Conservation (phyloP, 2,113 vertebrate species). For the Perca flavescens region DNA sequence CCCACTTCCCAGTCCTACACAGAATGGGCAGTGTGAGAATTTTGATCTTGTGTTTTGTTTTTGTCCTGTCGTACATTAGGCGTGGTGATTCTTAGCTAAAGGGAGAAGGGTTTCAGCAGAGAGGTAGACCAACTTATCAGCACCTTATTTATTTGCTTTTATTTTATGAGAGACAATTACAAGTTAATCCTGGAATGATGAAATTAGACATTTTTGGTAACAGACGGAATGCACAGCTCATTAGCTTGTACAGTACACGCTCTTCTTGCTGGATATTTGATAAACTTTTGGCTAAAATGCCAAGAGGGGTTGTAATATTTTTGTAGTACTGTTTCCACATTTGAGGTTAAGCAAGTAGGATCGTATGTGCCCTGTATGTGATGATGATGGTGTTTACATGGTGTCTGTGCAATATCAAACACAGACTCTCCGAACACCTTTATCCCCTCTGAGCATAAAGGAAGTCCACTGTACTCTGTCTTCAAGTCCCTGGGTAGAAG, state of each 20-base stretch:
- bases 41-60: not conserved
- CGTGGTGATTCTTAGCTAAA: constrained; percentile 4
- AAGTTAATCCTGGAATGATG: constrained; percentile 12
- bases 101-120: not conserved
- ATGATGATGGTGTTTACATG: constrained; percentile 37
- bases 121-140: constrained; percentile 22
- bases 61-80: constrained; percentile 11
- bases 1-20: constrained; percentile 16
- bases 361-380: constrained; percentile 31
- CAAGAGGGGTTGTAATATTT: constrained; percentile 18
- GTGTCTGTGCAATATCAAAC: constrained; percentile 71
- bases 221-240: constrained; percentile 3
- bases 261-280: constrained; percentile 1
- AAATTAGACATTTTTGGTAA: not conserved
- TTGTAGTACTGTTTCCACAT: not conserved
- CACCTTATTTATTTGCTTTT: constrained; percentile 14
- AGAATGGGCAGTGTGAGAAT: constrained; percentile 15
- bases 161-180: constrained; percentile 2
- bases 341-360: constrained; percentile 1
- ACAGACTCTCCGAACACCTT: constrained; percentile 48
- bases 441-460: constrained; percentile 55
- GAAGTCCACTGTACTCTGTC: constrained; percentile 51
- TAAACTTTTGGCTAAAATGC: not conserved
- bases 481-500: constrained; percentile 39
- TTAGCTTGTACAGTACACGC: not conserved